Conservation (phyloP, 2,113 vertebrate species). For the Telmatochromis sp. region DNA sequence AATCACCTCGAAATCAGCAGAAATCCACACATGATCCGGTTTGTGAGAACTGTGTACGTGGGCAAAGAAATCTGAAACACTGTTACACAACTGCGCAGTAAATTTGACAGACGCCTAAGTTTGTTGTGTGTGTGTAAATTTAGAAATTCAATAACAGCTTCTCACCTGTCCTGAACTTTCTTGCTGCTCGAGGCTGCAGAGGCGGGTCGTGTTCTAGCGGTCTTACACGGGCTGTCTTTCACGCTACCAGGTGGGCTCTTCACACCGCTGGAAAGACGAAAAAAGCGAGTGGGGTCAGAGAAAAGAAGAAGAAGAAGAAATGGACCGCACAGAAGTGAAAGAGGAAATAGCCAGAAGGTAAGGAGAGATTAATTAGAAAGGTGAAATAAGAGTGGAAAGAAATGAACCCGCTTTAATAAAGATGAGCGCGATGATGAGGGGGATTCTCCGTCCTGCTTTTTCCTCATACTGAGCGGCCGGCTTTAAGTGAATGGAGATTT, state of each 20-base stretch:
- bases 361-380: not conserved
- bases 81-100: not conserved
- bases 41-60: not conserved
- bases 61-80: not conserved
- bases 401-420: not conserved
- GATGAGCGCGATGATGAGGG: not conserved
- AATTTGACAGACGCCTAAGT: not conserved
- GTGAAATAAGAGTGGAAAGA: not conserved
- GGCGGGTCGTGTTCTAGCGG: not conserved
- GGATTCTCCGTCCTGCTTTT: not conserved
- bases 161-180: conserved; percentile 59
- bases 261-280: conserved; percentile 2
- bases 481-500: not conserved
- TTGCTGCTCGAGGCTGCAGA: conserved; percentile 35
- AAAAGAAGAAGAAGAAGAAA: not conserved
- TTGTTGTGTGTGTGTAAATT: not conserved
- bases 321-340: not conserved
- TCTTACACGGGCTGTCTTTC: conserved; percentile 47
- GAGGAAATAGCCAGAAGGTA: not conserved
- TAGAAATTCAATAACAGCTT: not conserved
- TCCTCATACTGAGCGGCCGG: not conserved
- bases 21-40: not conserved
- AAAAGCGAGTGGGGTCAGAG: not conserved
- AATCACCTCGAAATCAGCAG: not conserved
- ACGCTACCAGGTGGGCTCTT: conserved; percentile 40